Percentiles rank a stretch among this genome's conserved stretches.
phyloP scores from a whole-genome alignment of 2,797 vertebrate species.

The Hemibagrus guttatus region DNA sequence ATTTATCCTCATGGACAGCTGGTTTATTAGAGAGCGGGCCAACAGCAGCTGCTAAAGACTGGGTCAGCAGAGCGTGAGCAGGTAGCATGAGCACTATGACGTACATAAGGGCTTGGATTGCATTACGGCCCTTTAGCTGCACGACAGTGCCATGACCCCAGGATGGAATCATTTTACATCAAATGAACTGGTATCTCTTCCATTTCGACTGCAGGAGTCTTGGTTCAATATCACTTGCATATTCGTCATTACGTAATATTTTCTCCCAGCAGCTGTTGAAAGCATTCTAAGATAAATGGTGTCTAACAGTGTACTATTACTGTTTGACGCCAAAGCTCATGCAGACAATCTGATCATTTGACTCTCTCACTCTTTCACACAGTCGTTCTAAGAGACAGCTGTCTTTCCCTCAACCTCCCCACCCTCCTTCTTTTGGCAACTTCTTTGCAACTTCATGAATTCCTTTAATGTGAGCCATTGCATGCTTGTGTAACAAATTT shows the following conservation, averaged over 20 bases:
- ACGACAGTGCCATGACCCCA: conserved; percentile 34
- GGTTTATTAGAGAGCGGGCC: conserved; percentile 41
- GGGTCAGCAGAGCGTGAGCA: conserved; percentile 38
- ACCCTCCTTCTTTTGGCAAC: conserved; percentile 18
- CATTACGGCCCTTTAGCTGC: conserved; percentile 38
- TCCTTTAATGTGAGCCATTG: conserved; percentile 50
- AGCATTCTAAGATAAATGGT: conserved; percentile 29
- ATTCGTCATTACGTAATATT: conserved; percentile 34
- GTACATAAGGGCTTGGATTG: conserved; percentile 37
- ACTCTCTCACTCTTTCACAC: conserved; percentile 7
- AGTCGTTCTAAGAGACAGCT: conserved; percentile 15
- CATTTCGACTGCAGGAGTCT: conserved; percentile 27
- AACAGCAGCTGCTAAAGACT: conserved; percentile 45
- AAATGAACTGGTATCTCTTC: conserved; percentile 7
- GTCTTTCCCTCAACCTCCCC: conserved; percentile 5
- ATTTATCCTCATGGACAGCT: conserved; percentile 16
- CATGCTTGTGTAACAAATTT: conserved; percentile 52
- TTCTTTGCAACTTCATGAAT: conserved; percentile 35
- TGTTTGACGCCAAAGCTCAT: conserved; percentile 18
- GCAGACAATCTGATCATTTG: conserved; percentile 20
- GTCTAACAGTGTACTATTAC: conserved; percentile 13
- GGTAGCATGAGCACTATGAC: conserved; percentile 46
- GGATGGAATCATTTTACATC: conserved; percentile 31
- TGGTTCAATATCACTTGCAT: conserved; percentile 45
- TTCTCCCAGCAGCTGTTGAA: conserved; percentile 39